Base-by-base conservation (phyloP, 64 coral and sea anemone species). In the Anthopleura sola region DNA sequence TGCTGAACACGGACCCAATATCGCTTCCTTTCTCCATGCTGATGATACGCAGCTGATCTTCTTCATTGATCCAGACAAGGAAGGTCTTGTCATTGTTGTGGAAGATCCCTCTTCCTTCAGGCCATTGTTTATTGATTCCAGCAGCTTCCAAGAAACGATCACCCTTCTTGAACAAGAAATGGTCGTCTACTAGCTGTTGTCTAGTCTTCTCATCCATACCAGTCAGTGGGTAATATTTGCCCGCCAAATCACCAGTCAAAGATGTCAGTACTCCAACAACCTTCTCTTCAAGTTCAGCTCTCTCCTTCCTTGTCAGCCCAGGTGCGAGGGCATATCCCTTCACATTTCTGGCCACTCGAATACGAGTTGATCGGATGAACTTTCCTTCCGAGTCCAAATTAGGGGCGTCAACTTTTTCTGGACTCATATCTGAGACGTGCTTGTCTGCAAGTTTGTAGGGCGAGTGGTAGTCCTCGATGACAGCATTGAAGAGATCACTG, bases 11-110 rank as follows among this genome's bases (percentile, higher is more conserved):
- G 14, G 95, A 93, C 29, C 87, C 86, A 74, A 97, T 97, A 34
- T 97, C 92, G 18, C 91, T 89, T 87, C 94, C 94, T 39, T 76
- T 76, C 58, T 98, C 91, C 95, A 98, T 98, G 75, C 91, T 93
- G 88, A 98, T 98, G 57, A 98, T 98, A 28, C 95, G 82, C 10
- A 98, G 86, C n/a, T 98, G 95, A 46, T 98, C 95, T 83, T 98
- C 95, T 68, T 98, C 95, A 76, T 93, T 93, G n/a, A n/a, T n/a
- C 95, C 95, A 98, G 24, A 98, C 95, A 9, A 98, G 60, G 88
- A 98, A 98, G 7, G 95, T 93, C 81, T 93, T 98, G 6, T 98
- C 86, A 24, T 85, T 84, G 60, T 98, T 98, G 81, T 90, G 92
- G 82, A 91, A 98, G 80, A 98, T 98, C 26, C 95, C 95, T 17